A percentile compares a stretch with the other conserved stretches of the same genome.
Conservation (phyloP, 2,888 invertebrate genomes). For the Drosophila leonis region DNA sequence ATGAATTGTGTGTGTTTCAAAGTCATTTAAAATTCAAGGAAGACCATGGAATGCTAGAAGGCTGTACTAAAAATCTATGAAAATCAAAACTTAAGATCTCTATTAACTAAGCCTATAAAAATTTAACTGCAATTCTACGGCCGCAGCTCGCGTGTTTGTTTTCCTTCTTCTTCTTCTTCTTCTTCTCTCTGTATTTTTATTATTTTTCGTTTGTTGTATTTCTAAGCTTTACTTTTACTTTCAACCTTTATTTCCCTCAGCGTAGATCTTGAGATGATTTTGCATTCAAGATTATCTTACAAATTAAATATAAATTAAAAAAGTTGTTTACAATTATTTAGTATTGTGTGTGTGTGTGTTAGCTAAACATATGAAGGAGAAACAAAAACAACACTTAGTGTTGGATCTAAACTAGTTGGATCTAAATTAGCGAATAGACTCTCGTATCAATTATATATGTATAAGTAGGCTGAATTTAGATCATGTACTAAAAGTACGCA, state of each 20-base stretch:
- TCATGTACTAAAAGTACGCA: conserved; percentile 38
- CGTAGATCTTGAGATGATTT: conserved; percentile 59
- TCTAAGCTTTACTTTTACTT: conserved; percentile 64
- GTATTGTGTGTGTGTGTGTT: conserved; percentile 9
- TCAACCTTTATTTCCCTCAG: conserved; percentile 76
- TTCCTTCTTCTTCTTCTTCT: conserved; percentile 14
- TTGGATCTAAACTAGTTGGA: conserved; percentile 49
- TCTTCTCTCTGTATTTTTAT: neutral
- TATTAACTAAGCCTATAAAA: conserved; percentile 56
- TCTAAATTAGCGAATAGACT: conserved; percentile 57
- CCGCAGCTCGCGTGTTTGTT: conserved; percentile 13
- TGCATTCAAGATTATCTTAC: conserved; percentile 67
- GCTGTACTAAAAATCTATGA: conserved; percentile 48
- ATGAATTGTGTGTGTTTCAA: conserved; percentile 40
- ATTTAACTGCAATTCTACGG: conserved; percentile 68
- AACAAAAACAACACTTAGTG: conserved; percentile 71
- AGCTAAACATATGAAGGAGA: conserved; percentile 32
- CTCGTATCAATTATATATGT: conserved; percentile 27
- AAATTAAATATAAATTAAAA: conserved; percentile 64
- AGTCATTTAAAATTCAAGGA: conserved; percentile 75
- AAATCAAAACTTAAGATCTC: conserved; percentile 35
- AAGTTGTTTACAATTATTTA: conserved; percentile 41
- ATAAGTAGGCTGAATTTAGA: conserved; percentile 38
- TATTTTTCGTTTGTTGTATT: conserved; percentile 19
- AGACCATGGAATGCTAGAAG: conserved; percentile 75